Percentiles rank a stretch among this genome's conserved stretches.
phyloP scores from a whole-genome alignment of 2,113 vertebrate genomes.

The Bujurquina vittata region DNA sequence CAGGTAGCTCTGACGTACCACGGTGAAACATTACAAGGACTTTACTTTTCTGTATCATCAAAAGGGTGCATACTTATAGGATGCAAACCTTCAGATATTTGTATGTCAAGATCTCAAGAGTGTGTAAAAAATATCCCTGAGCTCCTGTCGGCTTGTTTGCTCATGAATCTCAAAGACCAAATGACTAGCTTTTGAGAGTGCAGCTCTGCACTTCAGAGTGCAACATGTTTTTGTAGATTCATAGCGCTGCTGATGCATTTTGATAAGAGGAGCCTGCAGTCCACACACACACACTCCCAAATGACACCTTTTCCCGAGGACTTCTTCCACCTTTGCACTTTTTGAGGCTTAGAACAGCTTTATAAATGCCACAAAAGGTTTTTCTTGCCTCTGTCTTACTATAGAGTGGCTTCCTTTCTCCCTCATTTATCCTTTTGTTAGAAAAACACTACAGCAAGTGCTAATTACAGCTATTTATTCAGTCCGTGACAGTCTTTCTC shows the following conservation, averaged over 20 bases:
- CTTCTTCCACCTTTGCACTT: slow-evolving; percentile 44
- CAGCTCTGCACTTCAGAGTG: background rate
- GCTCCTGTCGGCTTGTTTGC: slow-evolving; percentile 49
- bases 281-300: slow-evolving; percentile 17
- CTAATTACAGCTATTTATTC: slow-evolving; percentile 35
- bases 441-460: background rate
- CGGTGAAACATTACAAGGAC: slow-evolving; percentile 28
- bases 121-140: slow-evolving; percentile 12
- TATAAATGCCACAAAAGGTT: slow-evolving; percentile 34
- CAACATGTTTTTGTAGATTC: slow-evolving; percentile 9
- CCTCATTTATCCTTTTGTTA: background rate
- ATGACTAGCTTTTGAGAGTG: background rate
- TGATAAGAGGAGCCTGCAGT: background rate
- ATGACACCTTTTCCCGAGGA: slow-evolving; percentile 17
- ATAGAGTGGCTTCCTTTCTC: background rate
- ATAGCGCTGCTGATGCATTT: background rate
- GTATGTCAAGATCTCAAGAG: slow-evolving; percentile 20
- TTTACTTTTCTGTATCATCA: slow-evolving; percentile 30
- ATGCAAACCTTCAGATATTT: slow-evolving; percentile 27
- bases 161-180: slow-evolving; percentile 50
- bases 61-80: slow-evolving; percentile 24
- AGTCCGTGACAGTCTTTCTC: background rate
- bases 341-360: slow-evolving; percentile 29
- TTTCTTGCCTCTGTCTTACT: background rate
- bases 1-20: slow-evolving; percentile 10